Percentiles rank a stretch among this genome's conserved stretches.
Evolutionary conservation across 2,888 invertebrate species (phyloP).

Genomic region (Dasypolia templi): DNA sequence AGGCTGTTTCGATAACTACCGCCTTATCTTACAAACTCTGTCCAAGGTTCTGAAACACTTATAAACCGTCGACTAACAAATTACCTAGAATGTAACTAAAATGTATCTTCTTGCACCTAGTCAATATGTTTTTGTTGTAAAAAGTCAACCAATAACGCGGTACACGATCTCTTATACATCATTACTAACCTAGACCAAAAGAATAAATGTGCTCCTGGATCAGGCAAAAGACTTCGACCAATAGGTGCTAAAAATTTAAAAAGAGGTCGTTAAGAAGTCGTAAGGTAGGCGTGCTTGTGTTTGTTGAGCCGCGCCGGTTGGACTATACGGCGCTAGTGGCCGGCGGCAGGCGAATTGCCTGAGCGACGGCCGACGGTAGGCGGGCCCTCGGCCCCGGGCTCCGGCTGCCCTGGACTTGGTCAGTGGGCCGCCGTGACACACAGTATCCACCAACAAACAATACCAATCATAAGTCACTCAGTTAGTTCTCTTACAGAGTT

Average conservation of each 20-base stretch:
- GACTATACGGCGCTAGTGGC: constrained; percentile 1
- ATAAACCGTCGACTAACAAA: too few species aligned
- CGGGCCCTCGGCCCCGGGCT: too few species aligned
- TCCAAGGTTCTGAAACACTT: too few species aligned
- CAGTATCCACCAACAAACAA: background rate
- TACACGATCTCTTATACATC: too few species aligned
- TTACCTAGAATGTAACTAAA: too few species aligned
- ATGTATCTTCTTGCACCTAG: too few species aligned
- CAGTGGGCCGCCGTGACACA: background rate
- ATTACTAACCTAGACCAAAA: too few species aligned
- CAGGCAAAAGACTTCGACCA: background rate
- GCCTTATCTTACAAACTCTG: too few species aligned
- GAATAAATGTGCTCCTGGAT: too few species aligned
- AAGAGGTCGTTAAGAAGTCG: background rate
- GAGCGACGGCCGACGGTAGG: background rate
- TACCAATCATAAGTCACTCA: background rate
- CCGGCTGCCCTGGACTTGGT: background rate
- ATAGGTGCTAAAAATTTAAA: background rate
- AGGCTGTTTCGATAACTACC: too few species aligned
- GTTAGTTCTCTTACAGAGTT: background rate
- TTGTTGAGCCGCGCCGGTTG: background rate
- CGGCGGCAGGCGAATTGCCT: background rate
- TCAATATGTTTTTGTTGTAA: too few species aligned
- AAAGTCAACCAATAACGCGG: too few species aligned
- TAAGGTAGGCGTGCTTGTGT: constrained; percentile 1